phyloP scores from a whole-genome alignment of 1,140 invertebrate genomes.

The Oedothorax gibbosus region DNA sequence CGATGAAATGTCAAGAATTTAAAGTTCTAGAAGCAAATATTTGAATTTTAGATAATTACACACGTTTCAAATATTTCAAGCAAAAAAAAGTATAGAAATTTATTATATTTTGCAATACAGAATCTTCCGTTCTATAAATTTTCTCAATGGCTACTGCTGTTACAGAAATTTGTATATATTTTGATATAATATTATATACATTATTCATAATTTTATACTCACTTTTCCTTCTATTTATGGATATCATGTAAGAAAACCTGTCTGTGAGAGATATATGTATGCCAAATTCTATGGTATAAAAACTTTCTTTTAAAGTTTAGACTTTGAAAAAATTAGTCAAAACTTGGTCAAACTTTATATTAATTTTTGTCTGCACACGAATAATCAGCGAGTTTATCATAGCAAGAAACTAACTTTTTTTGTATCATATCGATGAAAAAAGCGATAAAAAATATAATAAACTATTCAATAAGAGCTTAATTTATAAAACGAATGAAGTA shows the following conservation, averaged over 20 bases:
- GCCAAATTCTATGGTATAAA: constrained; percentile 41
- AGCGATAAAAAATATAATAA: too few species aligned
- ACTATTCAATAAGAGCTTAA: too few species aligned
- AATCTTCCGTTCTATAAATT: background rate
- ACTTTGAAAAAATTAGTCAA: constrained; percentile 44
- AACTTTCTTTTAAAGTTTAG: constrained; percentile 36
- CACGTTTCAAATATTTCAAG: background rate
- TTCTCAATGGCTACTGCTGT: background rate
- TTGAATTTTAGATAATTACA: background rate
- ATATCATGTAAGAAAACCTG: constrained; percentile 30
- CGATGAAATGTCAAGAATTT: background rate
- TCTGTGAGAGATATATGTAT: constrained; percentile 50
- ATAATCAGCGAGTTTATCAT: constrained; percentile 42
- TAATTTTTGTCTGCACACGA: constrained; percentile 48
- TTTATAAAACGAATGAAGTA: too few species aligned
- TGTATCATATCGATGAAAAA: constrained; percentile 24
- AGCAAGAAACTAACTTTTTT: constrained; percentile 6
- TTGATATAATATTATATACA: constrained; percentile 23
- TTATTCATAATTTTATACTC: background rate
- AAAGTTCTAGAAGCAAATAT: too few species aligned
- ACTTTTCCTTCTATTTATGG: constrained; percentile 2
- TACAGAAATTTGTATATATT: constrained; percentile 1
- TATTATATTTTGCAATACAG: background rate
- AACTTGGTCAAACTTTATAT: constrained; percentile 44
- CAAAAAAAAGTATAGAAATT: background rate